Base-by-base conservation (phyloP, 2,888 invertebrate genomes). In the Hirtodrosophila confusa region DNA sequence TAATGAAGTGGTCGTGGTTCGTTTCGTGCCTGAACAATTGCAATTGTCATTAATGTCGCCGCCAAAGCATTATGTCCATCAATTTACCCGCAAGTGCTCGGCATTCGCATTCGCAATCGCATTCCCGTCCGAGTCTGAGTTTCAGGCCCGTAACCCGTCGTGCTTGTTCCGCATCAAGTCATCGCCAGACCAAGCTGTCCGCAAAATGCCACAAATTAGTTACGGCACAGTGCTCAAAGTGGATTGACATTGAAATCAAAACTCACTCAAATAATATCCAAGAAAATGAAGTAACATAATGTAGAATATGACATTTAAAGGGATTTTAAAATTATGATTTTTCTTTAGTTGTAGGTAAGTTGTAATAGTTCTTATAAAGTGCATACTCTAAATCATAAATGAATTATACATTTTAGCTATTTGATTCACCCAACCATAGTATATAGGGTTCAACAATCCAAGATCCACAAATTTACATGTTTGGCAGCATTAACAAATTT, bases 1-100 rank as follows among this genome's bases (percentile, higher is more conserved):
- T 74, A 69, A 83, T 85, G 57, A 80, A 84, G 70, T 72, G 77
- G 66, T 67, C 68, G 68, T 65, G 78, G 68, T 76, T 74, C 73
- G 82, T 60, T 86, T 80, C 57, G 70, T 75, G 51, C 54, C 68
- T 64, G 61, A 78, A 69, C 86, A 86, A 86, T 80, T 78, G 78
- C 76, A 78, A 56, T 80, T 78, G 76, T 67, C 73, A 70, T 73
- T 73, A 76, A 73, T 73, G 80, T 82, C 78, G 63, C 49, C 75
- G 67, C 58, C 69, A 74, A 69, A 68, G 66, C 70, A 69, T 78
- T 70, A 75, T 73, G 82, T 75, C 73, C 86, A 82, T 87, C 83
- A 86, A 79, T 80, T 80, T 72, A 58, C 54, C 73, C 66, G 56
- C 83, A 77, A 79, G 50, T 75, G 69, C 76, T 51, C 29, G 36